Base-by-base conservation (phyloP, 2,888 invertebrate species). In the Aleiodes testaceus region DNA sequence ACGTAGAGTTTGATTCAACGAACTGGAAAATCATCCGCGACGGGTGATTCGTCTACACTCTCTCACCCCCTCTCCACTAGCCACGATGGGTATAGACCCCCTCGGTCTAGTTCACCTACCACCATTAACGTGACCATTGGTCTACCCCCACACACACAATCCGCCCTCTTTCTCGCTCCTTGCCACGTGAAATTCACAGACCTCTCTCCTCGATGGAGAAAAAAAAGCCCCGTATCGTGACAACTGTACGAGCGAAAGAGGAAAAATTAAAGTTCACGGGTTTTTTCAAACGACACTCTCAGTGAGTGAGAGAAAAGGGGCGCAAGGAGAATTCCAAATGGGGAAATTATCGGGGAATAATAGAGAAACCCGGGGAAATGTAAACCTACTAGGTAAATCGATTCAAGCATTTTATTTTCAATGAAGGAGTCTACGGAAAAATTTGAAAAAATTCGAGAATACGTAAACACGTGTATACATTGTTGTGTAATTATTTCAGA, bases 11-110 rank as follows among this genome's bases (percentile, higher is more conserved):
- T 76, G 75, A 77, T 71, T 67, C 81, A 80, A 74, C 80, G 79
- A 77, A 77, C 79, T 81, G 81, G 82, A 82, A 82, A 82, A 82
- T 82, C 79, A 80, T 80, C 77, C 79, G 77, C 78, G 81, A 81
- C 80, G 80, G 80, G 79, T 79, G 79, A 80, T 80, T 77, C 77
- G 74, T 77, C 76, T 76, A 72, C 75, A 74, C 67, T 70, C 65
- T 68, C 69, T 26, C 64, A 68, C 74, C 72, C 67, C 45, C 70
- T 26, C 64, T 67, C 49, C 70, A 47, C 64, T 69, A 52, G 72
- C 63, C 26, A 49, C 59, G 26, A 52, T 64, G 45, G n/a, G 9
- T 47, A 45, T 69, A 67, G 69, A 66, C 50, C 55, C 65, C 65
- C 67, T 71, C 44, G 55, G 66, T 74, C 65, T 44, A 63, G 74